A percentile compares a stretch with the other conserved stretches of the same genome.
phyloP scores from a whole-genome alignment of 2,888 invertebrate genomes.

The Lamellibrachia satsuma region DNA sequence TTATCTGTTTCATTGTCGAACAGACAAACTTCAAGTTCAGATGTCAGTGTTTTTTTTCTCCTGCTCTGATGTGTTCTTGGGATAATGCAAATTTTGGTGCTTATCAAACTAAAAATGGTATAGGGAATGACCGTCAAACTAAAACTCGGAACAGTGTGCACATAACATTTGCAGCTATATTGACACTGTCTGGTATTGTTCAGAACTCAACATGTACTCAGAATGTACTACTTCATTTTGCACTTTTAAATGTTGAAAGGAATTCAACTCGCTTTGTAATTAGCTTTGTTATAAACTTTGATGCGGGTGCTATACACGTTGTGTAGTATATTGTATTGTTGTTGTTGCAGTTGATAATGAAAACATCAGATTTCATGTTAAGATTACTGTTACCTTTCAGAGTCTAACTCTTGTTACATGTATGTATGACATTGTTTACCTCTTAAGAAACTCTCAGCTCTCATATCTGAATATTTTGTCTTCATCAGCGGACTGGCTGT shows the following conservation, averaged over 20 bases:
- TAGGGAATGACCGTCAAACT: neutral
- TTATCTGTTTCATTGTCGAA: neutral
- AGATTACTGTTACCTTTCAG: neutral
- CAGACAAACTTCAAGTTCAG: neutral
- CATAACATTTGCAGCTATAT: neutral
- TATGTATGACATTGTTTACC: too few relatives aligned
- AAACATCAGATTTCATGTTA: neutral
- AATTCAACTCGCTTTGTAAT: neutral
- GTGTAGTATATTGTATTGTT: neutral
- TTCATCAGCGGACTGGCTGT: too few relatives aligned
- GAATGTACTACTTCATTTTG: neutral
- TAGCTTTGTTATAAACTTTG: conserved; percentile 3
- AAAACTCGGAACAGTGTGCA: neutral
- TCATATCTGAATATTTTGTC: too few relatives aligned
- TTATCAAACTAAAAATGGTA: neutral
- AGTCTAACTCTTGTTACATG: neutral
- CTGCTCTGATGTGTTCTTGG: neutral
- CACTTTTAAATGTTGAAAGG: neutral
- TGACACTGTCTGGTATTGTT: neutral
- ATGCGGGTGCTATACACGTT: neutral
- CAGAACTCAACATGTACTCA: neutral
- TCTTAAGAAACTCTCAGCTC: too few relatives aligned
- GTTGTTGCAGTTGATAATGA: neutral
- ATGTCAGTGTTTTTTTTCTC: neutral
- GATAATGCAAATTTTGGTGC: neutral